Evolutionary conservation across 2,888 invertebrate species (phyloP), one percentile per base, ranked within the genome.

Genomic region (Tetragnatha montana): DNA sequence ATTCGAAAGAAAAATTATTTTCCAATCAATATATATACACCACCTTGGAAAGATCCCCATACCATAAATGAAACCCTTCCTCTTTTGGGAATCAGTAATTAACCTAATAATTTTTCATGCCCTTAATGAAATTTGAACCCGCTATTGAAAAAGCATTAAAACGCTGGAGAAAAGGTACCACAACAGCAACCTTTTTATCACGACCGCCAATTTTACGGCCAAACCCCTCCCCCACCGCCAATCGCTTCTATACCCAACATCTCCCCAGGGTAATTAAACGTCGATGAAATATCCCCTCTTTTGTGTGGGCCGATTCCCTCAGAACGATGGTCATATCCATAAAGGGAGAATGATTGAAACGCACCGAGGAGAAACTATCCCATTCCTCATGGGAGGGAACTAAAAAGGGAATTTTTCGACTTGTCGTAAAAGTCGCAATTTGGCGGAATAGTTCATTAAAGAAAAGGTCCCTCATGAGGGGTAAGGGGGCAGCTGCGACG

Each of bases 241-340:
- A 60, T 60, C 17, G 60, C 60, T 17, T 60, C 60, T 10, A 17
- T 10, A 8, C 74, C 21, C 35, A 74, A 74, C 74, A 74, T 17
- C 35, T 74, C 74, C 17, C 14, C 14, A 74, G 35, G 74, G 74
- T 17, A 74, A 74, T 74, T 74, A 22, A 47, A 12, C 10, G 74
- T 74, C 35, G 35, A 22, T 74, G 74, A 74, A 22, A 74, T 74
- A 74, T 74, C 14, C 14, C 73, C 74, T 35, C 19, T 14, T 17
- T 60, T 79, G 51, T 79, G 78, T 79, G 60, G 51, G 51, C 21
- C 78, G 14, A 10, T 50, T n/a, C 21, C 22, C 78, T 51, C 78
- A 47, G 60, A 79, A 60, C 51, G 78, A 79, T 79, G 51, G 21
- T 51, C 50, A 79, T 79, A 79, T 21, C 78, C 78, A 79, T 79